Evolutionary conservation across 2,888 invertebrate genomes (phyloP), one percentile per base, ranked within the genome.

Genomic region (Thelaira solivaga): DNA sequence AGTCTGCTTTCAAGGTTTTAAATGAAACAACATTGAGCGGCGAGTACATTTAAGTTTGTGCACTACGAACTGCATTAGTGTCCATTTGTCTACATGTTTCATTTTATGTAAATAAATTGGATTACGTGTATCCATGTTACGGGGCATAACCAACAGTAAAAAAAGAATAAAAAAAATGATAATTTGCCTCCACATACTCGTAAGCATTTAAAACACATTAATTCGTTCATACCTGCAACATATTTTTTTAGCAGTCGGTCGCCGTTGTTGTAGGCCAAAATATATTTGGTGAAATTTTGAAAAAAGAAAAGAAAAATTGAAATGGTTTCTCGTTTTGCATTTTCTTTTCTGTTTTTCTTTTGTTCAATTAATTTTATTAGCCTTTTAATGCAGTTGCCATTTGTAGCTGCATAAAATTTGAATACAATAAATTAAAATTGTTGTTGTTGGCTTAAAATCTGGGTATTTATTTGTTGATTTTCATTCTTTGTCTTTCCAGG

Each of bases 401-500:
- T 64, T 39, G 39, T 55, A 20, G 34, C 24, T 53, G 39, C 55
- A 39, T 67, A 47, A 13, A 45, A 20, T 68, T 61, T 51, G 3
- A 31, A 29, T 69, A 45, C n/a, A n/a, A n/a, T 49, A 16, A 31
- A 31, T 53, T 51, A 22, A 34, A 29, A 31, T 26, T 53, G 36
- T 18, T 64, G 10, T 24, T n/a, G n/a, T n/a, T n/a, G n/a, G n/a
- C n/a, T 31, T 18, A 22, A 2, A 41, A 10, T 51, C 36, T 47
- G 3, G 2, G 13, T 49, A 24, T 73, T 57, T 53, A 68, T 47
- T 72, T 6, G 39, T 53, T 62, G 13, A 13, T 67, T 59, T 7
- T 20, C 13, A 75, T 64, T 22, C 24, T 78, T 68, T 59, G 3
- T 47, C 41, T 71, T 81, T 72, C 68, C 90, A 93, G 93, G 93